Conservation (phyloP, 2,888 invertebrate genomes). For the Nebria salina region DNA sequence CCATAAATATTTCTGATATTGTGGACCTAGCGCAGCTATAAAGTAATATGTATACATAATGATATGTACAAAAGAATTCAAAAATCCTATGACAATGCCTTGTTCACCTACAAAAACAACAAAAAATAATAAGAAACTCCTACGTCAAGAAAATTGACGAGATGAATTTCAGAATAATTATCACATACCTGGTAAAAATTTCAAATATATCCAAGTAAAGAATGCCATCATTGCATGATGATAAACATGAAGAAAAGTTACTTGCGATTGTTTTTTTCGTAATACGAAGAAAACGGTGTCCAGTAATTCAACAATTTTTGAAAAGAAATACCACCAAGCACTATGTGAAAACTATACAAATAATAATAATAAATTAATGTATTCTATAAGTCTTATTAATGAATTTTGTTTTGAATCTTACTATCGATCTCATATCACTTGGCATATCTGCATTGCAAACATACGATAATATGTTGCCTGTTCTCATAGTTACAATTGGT, state of each 20-base stretch:
- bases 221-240: constrained; percentile 86
- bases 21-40: constrained; percentile 86
- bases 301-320: constrained; percentile 79
- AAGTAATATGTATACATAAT: constrained; percentile 94
- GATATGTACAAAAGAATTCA: constrained; percentile 90
- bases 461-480: constrained; percentile 52
- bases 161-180: too few relatives aligned
- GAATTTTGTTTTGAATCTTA: constrained; percentile 8
- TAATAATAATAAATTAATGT: background rate
- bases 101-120: constrained; percentile 79
- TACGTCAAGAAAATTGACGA: too few relatives aligned
- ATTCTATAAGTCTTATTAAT: background rate
- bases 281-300: constrained; percentile 90
- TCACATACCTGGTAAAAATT: constrained; percentile 76
- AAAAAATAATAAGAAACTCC: constrained; percentile 23
- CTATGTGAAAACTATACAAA: constrained; percentile 68
- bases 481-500: constrained; percentile 58
- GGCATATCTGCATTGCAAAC: constrained; percentile 53
- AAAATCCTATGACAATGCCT: constrained; percentile 83
- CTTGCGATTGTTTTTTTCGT: constrained; percentile 88
- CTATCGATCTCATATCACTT: constrained; percentile 49
- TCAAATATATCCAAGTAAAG: constrained; percentile 82
- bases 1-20: constrained; percentile 90
- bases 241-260: constrained; percentile 88
- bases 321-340: constrained; percentile 83